These are phyloP conservation scores for Theonella swinhoei DNA, from an alignment of 37 sponge, comb jelly and placozoan genomes.

Conservation along the genomic window DNA sequence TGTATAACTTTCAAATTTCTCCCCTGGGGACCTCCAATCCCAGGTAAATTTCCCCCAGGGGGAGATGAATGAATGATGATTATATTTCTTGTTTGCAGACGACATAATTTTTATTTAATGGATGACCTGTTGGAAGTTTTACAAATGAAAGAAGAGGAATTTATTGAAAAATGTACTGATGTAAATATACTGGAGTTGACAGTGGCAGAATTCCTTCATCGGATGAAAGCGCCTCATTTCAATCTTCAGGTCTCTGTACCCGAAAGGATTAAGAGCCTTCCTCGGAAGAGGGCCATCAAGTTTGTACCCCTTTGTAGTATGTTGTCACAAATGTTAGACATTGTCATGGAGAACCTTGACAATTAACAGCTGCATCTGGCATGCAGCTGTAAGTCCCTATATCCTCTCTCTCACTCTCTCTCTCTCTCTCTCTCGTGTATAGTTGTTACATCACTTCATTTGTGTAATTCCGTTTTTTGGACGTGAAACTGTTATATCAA, in stretches of 20 bases:
- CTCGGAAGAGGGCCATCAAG: conserved; percentile 22
- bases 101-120: conserved; percentile 77
- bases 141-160: conserved; percentile 13
- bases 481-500: no score
- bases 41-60: background rate
- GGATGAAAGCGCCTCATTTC: conserved; percentile 20
- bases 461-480: no score
- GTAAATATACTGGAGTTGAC: conserved; percentile 21
- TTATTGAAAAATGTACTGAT: background rate
- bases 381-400: background rate
- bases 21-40: conserved; percentile 29
- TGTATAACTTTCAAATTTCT: conserved; percentile 59
- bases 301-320: conserved; percentile 60
- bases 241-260: conserved; percentile 5
- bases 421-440: background rate
- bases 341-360: conserved; percentile 52
- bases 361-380: conserved; percentile 14
- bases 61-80: background rate
- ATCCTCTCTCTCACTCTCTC: background rate
- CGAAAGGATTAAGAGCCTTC: conserved; percentile 2
- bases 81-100: background rate
- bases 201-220: conserved; percentile 32
- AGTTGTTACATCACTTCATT: background rate
- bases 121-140: conserved; percentile 33
- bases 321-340: conserved; percentile 34